A percentile compares a stretch with the other conserved stretches of the same genome.
phyloP scores from a whole-genome alignment of 2,113 vertebrate genomes.

The human region DNA sequence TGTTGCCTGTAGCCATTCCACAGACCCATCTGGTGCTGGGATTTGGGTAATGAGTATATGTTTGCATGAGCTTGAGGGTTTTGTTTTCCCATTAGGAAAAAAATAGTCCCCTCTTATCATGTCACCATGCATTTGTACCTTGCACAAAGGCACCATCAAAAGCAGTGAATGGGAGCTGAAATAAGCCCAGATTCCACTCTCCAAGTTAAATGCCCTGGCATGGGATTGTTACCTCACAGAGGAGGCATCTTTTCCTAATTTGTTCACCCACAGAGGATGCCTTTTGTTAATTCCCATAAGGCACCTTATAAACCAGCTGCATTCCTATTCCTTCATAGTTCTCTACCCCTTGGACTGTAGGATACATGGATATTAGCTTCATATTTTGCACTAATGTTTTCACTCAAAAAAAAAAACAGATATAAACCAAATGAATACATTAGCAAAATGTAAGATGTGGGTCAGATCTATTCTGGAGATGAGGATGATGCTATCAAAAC shows the following conservation, averaged over 20 bases:
- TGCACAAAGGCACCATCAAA: not conserved
- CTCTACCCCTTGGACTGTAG: not conserved
- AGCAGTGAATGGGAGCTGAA: not conserved
- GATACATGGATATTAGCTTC: not conserved
- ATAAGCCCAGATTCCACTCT: not conserved
- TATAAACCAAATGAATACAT: not conserved
- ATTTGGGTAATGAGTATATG: not conserved
- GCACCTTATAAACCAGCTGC: not conserved
- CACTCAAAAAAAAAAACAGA: not conserved
- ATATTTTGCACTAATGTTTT: not conserved
- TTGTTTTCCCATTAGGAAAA: not conserved
- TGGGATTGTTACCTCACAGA: not conserved
- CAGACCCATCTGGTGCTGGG: not conserved
- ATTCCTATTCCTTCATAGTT: not conserved
- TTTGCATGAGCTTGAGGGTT: not conserved
- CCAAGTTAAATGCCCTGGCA: not conserved
- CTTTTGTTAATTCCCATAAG: not conserved
- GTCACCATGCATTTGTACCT: not conserved
- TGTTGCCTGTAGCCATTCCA: not conserved
- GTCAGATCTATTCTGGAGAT: not conserved
- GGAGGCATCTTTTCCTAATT: not conserved
- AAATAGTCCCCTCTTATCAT: not conserved
- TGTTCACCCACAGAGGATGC: not conserved
- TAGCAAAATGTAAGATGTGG: constrained; percentile 22
- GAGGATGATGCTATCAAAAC: not conserved